Percentiles rank a stretch among this genome's conserved stretches.
Conservation (phyloP, 2,888 invertebrate genomes). For the Cremastinae sp. region DNA sequence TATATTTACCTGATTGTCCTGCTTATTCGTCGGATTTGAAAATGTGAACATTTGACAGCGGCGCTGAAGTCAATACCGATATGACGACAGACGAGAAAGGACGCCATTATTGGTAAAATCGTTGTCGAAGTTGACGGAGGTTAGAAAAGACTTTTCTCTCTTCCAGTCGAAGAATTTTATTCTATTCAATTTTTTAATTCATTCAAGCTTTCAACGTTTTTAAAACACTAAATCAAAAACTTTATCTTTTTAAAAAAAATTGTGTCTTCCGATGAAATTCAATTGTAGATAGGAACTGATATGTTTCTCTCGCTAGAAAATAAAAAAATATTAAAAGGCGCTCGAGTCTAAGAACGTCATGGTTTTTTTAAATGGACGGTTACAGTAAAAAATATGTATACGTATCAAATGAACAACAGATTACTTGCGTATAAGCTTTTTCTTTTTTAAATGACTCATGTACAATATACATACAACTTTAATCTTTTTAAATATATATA, state of each 20-base stretch:
- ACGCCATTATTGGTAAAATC: conserved; percentile 1
- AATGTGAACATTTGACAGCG: not conserved
- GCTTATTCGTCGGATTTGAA: not conserved
- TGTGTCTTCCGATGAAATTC: too few relatives aligned
- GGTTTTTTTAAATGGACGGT: not conserved
- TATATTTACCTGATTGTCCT: conserved; percentile 14
- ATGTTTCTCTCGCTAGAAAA: not conserved
- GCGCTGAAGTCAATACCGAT: conserved; percentile 12
- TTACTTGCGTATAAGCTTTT: conserved; percentile 50
- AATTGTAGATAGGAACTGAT: not conserved
- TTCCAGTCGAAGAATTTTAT: not conserved
- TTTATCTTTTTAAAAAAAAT: too few relatives aligned
- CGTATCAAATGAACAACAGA: conserved; percentile 1
- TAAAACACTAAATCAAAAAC: too few relatives aligned
- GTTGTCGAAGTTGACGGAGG: not conserved
- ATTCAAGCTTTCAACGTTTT: too few relatives aligned
- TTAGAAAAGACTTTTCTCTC: not conserved
- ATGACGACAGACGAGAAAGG: conserved; percentile 4
- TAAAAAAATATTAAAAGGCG: not conserved
- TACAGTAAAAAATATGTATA: not conserved
- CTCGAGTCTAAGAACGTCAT: not conserved
- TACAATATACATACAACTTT: conserved; percentile 64
- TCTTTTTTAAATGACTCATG: conserved; percentile 62
- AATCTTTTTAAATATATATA: conserved; percentile 35
- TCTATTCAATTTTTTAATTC: too few relatives aligned